Conservation (phyloP, 1,140 invertebrate species). For the Pseudomyrmex pallidus region DNA sequence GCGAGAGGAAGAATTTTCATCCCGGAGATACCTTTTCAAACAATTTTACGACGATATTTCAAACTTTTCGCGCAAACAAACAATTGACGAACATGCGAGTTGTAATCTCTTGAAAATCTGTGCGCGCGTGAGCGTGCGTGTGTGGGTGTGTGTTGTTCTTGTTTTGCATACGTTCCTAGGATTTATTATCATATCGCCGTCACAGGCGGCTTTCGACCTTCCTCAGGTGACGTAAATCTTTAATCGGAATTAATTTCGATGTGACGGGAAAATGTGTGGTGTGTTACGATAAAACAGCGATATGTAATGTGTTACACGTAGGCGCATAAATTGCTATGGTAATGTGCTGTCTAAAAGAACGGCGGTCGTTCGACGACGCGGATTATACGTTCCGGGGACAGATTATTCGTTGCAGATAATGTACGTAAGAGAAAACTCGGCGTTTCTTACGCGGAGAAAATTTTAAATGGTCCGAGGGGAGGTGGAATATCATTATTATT, state of each 20-base stretch:
- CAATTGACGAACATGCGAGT: too few relatives aligned
- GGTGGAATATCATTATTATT: not conserved
- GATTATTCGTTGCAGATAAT: slow-evolving; percentile 16
- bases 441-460: not conserved
- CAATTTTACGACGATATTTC: too few relatives aligned
- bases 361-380: too few relatives aligned
- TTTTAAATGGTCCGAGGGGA: not conserved
- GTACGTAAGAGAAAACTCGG: not conserved
- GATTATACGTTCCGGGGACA: not conserved
- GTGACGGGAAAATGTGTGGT: not conserved
- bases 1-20: too few relatives aligned
- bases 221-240: not conserved
- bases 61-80: too few relatives aligned
- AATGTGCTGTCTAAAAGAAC: slow-evolving; percentile 20
- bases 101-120: too few relatives aligned
- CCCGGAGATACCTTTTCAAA: too few relatives aligned
- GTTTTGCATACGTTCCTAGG: too few relatives aligned
- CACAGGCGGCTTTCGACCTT: not conserved
- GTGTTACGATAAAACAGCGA: not conserved
- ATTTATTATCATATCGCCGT: not conserved
- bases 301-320: not conserved
- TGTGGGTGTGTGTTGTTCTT: too few relatives aligned
- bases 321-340: slow-evolving; percentile 23
- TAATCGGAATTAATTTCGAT: slow-evolving; percentile 28
- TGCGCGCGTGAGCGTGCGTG: too few relatives aligned